Evolutionary conservation across 2,888 invertebrate species (phyloP).

Genomic region (Catocala fraxini): DNA sequence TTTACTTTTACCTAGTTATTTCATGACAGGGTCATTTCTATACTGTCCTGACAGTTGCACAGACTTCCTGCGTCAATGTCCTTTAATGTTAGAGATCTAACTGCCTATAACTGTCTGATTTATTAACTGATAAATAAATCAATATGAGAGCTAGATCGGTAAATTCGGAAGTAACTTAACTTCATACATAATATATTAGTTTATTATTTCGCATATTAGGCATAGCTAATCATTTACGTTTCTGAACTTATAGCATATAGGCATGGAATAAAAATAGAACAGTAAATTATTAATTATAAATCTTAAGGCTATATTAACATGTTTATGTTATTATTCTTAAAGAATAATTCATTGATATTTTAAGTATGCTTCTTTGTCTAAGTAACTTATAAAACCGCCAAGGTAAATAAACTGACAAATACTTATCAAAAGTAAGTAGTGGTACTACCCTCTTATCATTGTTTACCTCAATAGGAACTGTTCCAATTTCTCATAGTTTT

Average conservation of each 20-base stretch:
- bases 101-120: not conserved
- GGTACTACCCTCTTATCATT: not conserved
- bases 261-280: too few relatives aligned
- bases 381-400: too few relatives aligned
- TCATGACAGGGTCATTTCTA: constrained; percentile 22
- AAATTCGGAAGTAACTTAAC: not conserved
- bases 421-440: not conserved
- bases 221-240: too few relatives aligned
- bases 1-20: constrained; percentile 28
- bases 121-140: not conserved
- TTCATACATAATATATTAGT: not conserved
- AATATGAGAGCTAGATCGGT: not conserved
- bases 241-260: too few relatives aligned
- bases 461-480: constrained; percentile 3
- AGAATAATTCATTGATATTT: too few relatives aligned
- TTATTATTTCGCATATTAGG: too few relatives aligned
- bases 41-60: constrained; percentile 14
- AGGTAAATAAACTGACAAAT: not conserved
- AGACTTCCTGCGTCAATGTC: constrained; percentile 28
- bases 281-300: too few relatives aligned
- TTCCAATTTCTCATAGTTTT: not conserved
- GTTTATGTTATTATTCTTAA: too few relatives aligned
- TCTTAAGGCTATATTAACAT: too few relatives aligned
- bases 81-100: constrained; percentile 1
- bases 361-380: too few relatives aligned